Evolutionary conservation across 2,888 invertebrate genomes (phyloP).

Genomic region (Archips xylosteana): DNA sequence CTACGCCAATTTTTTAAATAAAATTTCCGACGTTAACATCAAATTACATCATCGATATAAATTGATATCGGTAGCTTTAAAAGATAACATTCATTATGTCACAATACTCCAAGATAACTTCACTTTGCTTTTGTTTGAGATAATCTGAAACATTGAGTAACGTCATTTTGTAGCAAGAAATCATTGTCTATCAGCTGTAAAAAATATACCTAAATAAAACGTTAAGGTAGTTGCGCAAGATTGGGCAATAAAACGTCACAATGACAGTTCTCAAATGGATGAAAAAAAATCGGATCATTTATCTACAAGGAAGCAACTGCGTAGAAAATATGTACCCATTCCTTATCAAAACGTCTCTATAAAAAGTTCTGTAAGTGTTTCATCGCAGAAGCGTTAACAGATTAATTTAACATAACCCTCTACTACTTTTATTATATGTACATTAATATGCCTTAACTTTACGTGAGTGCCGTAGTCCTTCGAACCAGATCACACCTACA

Average conservation of each 20-base stretch:
- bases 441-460: no score
- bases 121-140: constrained; percentile 25
- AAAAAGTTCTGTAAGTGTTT: neutral
- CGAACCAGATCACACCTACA: neutral
- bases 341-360: constrained; percentile 11
- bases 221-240: constrained; percentile 24
- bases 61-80: constrained; percentile 20
- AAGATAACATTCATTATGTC: constrained; percentile 33
- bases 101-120: constrained; percentile 33
- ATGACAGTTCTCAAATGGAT: constrained; percentile 9
- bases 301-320: constrained; percentile 13
- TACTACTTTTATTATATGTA: no score
- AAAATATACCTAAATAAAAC: neutral
- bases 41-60: constrained; percentile 30
- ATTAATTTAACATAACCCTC: neutral
- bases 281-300: constrained; percentile 4
- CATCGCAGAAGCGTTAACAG: neutral
- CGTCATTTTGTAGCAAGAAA: constrained; percentile 26
- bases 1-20: constrained; percentile 5
- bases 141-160: constrained; percentile 20
- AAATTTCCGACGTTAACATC: neutral
- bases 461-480: no score
- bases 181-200: constrained; percentile 22
- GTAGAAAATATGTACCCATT: neutral
- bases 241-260: constrained; percentile 24